Evolutionary conservation across 2,113 vertebrate species (phyloP).

Genomic region (Litocranius walleri): DNA sequence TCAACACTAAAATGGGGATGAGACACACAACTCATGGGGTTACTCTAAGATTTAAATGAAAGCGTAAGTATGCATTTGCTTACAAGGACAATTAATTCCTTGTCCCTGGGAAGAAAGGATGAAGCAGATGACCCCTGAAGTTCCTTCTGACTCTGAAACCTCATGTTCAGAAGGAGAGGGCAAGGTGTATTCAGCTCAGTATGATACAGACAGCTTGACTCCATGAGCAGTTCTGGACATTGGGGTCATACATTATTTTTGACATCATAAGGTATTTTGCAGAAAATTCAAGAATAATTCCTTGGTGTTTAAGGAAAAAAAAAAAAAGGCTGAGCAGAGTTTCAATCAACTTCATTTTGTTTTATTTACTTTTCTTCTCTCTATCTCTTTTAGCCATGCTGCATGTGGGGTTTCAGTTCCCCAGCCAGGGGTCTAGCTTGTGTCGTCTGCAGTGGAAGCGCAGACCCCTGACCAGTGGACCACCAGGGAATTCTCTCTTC

Average conservation of each 20-base stretch:
- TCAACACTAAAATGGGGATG: not conserved
- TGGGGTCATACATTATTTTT: rapidly evolving
- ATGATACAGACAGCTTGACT: rapidly evolving
- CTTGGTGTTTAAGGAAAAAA: not conserved
- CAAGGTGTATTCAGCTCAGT: rapidly evolving
- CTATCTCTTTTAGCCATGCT: not conserved
- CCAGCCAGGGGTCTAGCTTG: not conserved
- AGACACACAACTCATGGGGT: rapidly evolving
- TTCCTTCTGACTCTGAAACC: not conserved
- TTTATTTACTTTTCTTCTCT: not conserved
- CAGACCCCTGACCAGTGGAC: not conserved
- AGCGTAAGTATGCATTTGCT: rapidly evolving
- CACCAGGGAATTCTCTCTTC: not conserved
- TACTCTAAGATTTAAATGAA: not conserved
- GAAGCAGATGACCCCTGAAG: rapidly evolving
- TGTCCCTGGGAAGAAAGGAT: no score
- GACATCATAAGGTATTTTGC: not conserved
- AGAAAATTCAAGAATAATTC: not conserved
- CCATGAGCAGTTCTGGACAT: rapidly evolving
- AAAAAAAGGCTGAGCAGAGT: not conserved
- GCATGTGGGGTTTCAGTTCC: not conserved
- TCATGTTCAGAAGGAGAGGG: not conserved
- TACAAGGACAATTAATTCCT: rapidly evolving
- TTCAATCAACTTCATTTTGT: not conserved
- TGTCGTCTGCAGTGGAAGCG: not conserved